phyloP scores from a whole-genome alignment of 2,113 vertebrate genomes.

The Vireo altiloquus region DNA sequence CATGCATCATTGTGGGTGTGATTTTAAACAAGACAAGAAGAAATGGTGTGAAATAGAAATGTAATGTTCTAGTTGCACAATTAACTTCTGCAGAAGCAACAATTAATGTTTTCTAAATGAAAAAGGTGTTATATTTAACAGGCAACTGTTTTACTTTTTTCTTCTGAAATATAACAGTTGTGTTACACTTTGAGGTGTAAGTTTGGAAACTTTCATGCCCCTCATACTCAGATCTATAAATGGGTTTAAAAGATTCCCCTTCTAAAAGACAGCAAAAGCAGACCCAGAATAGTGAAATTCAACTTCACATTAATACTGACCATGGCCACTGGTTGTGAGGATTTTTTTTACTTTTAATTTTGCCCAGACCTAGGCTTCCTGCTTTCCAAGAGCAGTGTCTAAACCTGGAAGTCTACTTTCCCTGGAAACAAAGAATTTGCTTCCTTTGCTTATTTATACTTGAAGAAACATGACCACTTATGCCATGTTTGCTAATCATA shows the following conservation, averaged over 20 bases:
- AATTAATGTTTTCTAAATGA: background rate
- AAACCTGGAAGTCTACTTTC: background rate
- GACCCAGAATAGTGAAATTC: background rate
- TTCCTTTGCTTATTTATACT: background rate
- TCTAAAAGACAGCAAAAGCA: background rate
- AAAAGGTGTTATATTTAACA: background rate
- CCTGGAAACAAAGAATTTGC: background rate
- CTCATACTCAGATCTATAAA: background rate
- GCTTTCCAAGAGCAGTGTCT: background rate
- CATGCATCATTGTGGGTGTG: fast-evolving
- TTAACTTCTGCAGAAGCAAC: background rate
- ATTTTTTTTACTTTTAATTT: background rate
- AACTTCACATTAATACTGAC: background rate
- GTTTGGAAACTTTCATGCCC: background rate
- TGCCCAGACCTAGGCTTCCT: background rate
- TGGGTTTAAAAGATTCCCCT: background rate
- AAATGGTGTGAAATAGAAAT: background rate
- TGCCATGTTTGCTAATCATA: background rate
- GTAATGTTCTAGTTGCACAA: background rate
- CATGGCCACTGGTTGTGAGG: background rate
- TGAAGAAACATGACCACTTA: background rate
- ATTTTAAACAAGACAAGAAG: background rate
- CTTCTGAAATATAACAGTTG: background rate
- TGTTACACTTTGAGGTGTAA: background rate
- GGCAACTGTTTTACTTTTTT: background rate